A percentile compares a stretch with the other conserved stretches of the same genome.
Conservation (phyloP, 2,888 invertebrate genomes). For the Volucella inanis region DNA sequence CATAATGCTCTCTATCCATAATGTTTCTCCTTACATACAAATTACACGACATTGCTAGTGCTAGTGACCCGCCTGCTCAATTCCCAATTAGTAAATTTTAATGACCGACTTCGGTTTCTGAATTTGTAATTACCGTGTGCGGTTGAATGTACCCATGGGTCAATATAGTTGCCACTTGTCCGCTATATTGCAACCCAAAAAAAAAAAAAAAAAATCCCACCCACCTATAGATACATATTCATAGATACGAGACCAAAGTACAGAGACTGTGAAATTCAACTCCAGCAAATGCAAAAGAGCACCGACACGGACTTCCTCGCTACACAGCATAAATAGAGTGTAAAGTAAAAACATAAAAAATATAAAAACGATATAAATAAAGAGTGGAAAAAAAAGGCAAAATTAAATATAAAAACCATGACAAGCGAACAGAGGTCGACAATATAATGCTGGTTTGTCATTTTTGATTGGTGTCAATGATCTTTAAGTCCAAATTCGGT, state of each 20-base stretch:
- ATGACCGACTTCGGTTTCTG: conserved; percentile 60
- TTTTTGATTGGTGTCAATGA: conserved; percentile 67
- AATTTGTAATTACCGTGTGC: conserved; percentile 59
- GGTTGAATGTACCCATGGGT: conserved; percentile 28
- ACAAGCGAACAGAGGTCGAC: conserved; percentile 1
- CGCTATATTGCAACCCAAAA: conserved; percentile 33
- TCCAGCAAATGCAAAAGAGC: conserved; percentile 17
- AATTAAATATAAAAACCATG: conserved; percentile 22
- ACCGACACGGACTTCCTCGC: not conserved
- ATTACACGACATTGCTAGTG: not conserved
- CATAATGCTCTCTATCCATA: not conserved
- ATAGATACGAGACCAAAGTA: conserved; percentile 31
- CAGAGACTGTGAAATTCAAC: conserved; percentile 37
- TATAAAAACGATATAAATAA: not conserved
- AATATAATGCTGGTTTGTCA: conserved; percentile 39
- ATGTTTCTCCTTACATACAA: conserved; percentile 15
- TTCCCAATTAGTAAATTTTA: conserved; percentile 70
- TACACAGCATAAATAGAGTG: conserved; percentile 42
- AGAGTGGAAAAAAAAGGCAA: conserved; percentile 3
- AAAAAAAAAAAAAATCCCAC: too few relatives aligned
- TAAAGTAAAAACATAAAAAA: conserved; percentile 30
- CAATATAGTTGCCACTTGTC: conserved; percentile 42
- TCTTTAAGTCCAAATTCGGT: conserved; percentile 67
- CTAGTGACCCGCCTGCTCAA: conserved; percentile 50
- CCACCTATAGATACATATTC: conserved; percentile 14